A percentile compares a stretch with the other conserved stretches of the same genome.
Conservation (phyloP, 2,888 invertebrate species). For the Calameuta filiformis region DNA sequence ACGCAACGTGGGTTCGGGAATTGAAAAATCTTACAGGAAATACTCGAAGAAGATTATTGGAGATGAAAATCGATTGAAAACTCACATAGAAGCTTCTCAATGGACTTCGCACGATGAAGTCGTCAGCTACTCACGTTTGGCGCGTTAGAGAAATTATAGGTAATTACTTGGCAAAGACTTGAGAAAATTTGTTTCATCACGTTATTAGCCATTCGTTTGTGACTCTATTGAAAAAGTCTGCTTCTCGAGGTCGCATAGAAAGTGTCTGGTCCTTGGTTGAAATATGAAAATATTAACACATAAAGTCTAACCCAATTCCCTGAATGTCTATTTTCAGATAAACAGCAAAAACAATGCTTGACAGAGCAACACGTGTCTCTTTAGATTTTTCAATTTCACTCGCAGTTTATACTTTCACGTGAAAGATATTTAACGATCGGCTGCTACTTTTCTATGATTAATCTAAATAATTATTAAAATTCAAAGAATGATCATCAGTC, state of each 20-base stretch:
- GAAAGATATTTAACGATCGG: not conserved
- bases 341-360: not conserved
- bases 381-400: not conserved
- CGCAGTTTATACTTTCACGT: not conserved
- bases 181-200: not conserved
- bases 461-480: not conserved
- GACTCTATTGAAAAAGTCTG: not conserved
- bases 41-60: not conserved
- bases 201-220: not conserved
- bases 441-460: not conserved
- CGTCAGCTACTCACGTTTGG: not conserved
- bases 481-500: not conserved
- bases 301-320: slow-evolving; percentile 45
- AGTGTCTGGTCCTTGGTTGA: slow-evolving; percentile 35
- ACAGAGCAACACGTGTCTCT: not conserved
- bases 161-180: not conserved
- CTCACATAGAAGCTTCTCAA: not conserved
- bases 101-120: not conserved
- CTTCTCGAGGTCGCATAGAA: slow-evolving; percentile 37
- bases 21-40: not conserved
- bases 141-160: not conserved
- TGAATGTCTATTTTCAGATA: slow-evolving; percentile 28
- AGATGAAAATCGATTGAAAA: not conserved
- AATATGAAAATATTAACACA: slow-evolving; percentile 38
- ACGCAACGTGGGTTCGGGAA: not conserved